A percentile compares a stretch with the other conserved stretches of the same genome.
These are phyloP conservation scores for Periophthalmodon schlosseri DNA, from an alignment of 2,113 vertebrate genomes.

Conservation along the genomic window DNA sequence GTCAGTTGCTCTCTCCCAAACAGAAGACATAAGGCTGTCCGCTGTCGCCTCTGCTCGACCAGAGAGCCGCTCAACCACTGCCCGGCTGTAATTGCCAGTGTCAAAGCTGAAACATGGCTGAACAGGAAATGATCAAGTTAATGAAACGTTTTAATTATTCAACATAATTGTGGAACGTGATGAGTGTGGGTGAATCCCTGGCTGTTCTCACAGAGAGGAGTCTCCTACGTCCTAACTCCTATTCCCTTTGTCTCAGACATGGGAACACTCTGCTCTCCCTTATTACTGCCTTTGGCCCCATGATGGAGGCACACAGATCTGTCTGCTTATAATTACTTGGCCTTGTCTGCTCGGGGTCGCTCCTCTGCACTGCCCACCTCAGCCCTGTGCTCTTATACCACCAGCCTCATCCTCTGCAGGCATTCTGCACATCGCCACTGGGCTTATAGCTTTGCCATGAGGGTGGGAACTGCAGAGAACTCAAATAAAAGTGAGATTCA, in stretches of 20 bases:
- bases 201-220: slow-evolving; percentile 32
- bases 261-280: slow-evolving; percentile 47
- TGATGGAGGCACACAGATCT: slow-evolving; percentile 47
- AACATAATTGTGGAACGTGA: slow-evolving; percentile 65
- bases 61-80: slow-evolving; percentile 30
- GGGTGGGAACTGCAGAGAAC: slow-evolving; percentile 17
- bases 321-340: slow-evolving; percentile 65
- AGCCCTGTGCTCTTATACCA: slow-evolving; percentile 22
- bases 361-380: slow-evolving; percentile 33
- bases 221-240: slow-evolving; percentile 14
- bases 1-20: slow-evolving; percentile 38
- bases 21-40: slow-evolving; percentile 40
- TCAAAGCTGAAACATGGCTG: slow-evolving; percentile 57
- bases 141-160: slow-evolving; percentile 76
- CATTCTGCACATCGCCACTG: slow-evolving; percentile 42
- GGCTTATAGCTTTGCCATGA: slow-evolving; percentile 1
- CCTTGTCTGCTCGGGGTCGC: slow-evolving; percentile 65
- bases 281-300: slow-evolving; percentile 42
- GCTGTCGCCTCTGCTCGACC: slow-evolving; percentile 16
- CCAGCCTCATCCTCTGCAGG: slow-evolving; percentile 45
- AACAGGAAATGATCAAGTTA: slow-evolving; percentile 69
- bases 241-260: slow-evolving; percentile 49
- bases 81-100: slow-evolving; percentile 49
- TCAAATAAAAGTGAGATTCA: slow-evolving; percentile 18
- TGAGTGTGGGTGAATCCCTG: slow-evolving; percentile 55